phyloP scores from a whole-genome alignment of 2,113 vertebrate genomes.

The Perognathus longimembris region DNA sequence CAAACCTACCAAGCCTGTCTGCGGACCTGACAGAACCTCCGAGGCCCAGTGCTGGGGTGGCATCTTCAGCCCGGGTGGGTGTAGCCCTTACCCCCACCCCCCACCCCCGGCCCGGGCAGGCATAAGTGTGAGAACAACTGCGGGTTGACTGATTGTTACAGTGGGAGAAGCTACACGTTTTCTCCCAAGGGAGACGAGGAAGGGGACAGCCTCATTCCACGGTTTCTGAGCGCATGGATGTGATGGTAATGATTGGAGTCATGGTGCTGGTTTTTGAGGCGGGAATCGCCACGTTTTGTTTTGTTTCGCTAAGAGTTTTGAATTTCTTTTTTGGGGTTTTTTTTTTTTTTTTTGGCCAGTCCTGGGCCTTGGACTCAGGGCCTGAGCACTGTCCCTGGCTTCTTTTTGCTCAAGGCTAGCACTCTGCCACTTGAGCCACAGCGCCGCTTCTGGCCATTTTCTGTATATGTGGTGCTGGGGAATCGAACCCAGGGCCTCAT shows the following conservation, averaged over 20 bases:
- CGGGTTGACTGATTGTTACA: background rate
- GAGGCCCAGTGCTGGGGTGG: background rate
- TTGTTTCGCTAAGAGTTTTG: too few species aligned
- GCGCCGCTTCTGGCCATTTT: too few species aligned
- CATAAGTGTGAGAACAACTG: slow-evolving; percentile 21
- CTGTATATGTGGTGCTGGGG: too few species aligned
- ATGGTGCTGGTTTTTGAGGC: background rate
- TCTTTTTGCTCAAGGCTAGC: too few species aligned
- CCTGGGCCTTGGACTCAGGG: too few species aligned
- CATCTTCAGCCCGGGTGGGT: background rate
- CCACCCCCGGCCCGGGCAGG: background rate
- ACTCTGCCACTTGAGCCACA: too few species aligned
- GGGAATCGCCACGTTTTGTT: too few species aligned
- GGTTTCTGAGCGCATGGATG: background rate
- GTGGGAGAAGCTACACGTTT: background rate
- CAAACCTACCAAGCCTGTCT: background rate
- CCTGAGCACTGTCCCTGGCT: too few species aligned
- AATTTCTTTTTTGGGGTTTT: too few species aligned
- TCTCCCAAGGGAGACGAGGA: background rate
- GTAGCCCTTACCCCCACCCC: background rate
- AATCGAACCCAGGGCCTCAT: too few species aligned
- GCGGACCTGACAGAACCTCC: background rate
- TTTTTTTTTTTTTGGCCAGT: too few species aligned
- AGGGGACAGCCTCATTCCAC: background rate
- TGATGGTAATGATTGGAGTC: background rate